Evolutionary conservation across 2,888 invertebrate genomes (phyloP).

Genomic region (Melangyna quadrimaculata): DNA sequence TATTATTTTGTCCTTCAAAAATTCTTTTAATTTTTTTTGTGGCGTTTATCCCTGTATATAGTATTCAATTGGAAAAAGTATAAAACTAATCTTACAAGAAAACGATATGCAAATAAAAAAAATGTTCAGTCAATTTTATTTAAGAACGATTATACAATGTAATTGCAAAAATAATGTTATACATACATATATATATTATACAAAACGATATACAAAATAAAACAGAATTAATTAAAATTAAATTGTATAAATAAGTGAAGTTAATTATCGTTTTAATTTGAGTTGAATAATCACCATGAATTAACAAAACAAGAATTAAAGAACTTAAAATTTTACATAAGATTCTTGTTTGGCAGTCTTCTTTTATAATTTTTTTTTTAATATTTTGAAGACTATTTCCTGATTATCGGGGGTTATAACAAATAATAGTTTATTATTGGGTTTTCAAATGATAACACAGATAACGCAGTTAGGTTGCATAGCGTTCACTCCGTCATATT

Average conservation of each 20-base stretch:
- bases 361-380: too few species aligned
- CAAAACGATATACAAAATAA: constrained; percentile 52
- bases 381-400: too few species aligned
- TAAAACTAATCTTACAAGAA: constrained; percentile 15
- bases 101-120: constrained; percentile 23
- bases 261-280: not conserved
- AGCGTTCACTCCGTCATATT: too few species aligned
- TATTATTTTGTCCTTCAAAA: not conserved
- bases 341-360: too few species aligned
- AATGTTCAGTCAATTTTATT: constrained; percentile 68
- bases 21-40: not conserved
- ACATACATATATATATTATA: constrained; percentile 47
- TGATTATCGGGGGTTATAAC: too few species aligned
- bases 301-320: too few species aligned
- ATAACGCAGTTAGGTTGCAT: too few species aligned
- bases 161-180: constrained; percentile 51
- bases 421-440: too few species aligned
- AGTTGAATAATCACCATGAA: too few species aligned
- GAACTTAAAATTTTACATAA: too few species aligned
- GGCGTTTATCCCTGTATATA: constrained; percentile 55
- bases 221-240: constrained; percentile 37
- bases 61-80: constrained; percentile 45
- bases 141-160: constrained; percentile 63
- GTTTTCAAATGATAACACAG: too few species aligned
- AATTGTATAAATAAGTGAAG: constrained; percentile 44